Evolutionary conservation across 2,113 vertebrate genomes (phyloP).

Genomic region (Scophthalmus maximus): DNA sequence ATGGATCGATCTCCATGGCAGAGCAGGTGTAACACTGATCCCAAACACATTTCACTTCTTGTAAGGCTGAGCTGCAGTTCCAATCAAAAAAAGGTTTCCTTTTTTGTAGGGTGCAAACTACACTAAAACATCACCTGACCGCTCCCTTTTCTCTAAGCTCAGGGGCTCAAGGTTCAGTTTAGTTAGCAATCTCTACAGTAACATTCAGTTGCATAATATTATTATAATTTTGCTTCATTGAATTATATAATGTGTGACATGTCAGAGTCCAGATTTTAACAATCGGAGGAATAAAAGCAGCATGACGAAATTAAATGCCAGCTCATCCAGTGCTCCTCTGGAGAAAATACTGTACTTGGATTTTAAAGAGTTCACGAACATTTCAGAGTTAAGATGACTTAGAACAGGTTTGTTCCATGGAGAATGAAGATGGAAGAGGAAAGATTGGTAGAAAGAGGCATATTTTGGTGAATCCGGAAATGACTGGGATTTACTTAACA

Average conservation of each 20-base stretch:
- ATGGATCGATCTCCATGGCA: neutral
- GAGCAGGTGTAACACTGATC: neutral
- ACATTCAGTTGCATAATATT: conserved; percentile 3
- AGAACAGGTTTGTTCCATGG: conserved; percentile 29
- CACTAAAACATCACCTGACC: neutral
- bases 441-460: conserved; percentile 71
- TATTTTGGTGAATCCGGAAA: conserved; percentile 77
- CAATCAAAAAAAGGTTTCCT: too few relatives aligned
- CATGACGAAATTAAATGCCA: conserved; percentile 11
- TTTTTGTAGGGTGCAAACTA: too few relatives aligned
- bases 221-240: conserved; percentile 3
- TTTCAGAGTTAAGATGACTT: conserved; percentile 21
- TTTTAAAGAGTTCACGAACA: conserved; percentile 26
- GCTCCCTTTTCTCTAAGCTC: conserved; percentile 9
- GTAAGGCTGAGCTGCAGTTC: too few relatives aligned
- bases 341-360: conserved; percentile 18
- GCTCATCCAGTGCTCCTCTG: neutral
- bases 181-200: conserved; percentile 19
- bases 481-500: conserved; percentile 65
- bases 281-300: conserved; percentile 15
- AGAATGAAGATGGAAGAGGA: conserved; percentile 44
- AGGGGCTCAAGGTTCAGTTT: conserved; percentile 29
- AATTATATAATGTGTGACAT: conserved; percentile 6
- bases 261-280: conserved; percentile 41
- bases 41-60: neutral